phyloP scores from a whole-genome alignment of 2,113 vertebrate genomes.

The Ptilorrhoa leucosticta region DNA sequence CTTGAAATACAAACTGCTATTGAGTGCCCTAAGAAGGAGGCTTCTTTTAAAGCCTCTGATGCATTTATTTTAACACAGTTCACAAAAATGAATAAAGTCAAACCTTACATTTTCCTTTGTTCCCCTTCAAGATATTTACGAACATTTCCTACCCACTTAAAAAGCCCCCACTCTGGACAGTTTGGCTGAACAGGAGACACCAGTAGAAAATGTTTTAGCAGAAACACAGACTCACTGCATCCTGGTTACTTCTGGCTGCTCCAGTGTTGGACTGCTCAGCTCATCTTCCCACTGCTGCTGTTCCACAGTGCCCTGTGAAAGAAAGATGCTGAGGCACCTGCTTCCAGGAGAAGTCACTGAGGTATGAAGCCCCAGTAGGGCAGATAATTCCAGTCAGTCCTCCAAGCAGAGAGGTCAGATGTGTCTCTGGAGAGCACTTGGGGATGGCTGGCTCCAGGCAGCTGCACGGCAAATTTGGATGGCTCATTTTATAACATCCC shows the following conservation, averaged over 20 bases:
- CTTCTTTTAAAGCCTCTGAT: neutral
- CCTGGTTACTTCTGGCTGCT: neutral
- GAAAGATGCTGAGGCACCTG: neutral
- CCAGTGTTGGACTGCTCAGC: neutral
- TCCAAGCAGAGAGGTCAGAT: neutral
- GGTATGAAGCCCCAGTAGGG: neutral
- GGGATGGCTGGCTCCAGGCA: neutral
- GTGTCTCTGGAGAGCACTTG: neutral
- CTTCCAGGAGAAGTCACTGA: neutral
- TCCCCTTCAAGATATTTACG: neutral
- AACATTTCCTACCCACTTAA: neutral
- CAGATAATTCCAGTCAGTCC: neutral
- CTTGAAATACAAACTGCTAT: neutral
- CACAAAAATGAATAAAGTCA: neutral
- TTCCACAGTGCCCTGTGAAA: neutral
- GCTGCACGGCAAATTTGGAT: neutral
- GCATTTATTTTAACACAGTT: neutral
- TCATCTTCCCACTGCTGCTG: neutral
- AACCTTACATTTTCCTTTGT: neutral
- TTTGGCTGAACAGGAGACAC: neutral
- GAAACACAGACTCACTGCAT: neutral
- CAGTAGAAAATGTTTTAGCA: neutral
- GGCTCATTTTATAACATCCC: neutral
- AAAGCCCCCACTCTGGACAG: fast-evolving
- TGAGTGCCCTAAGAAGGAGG: neutral